These are phyloP conservation scores for Hippocampus kuda DNA, from an alignment of 2,797 vertebrate genomes.

Conservation along the genomic window DNA sequence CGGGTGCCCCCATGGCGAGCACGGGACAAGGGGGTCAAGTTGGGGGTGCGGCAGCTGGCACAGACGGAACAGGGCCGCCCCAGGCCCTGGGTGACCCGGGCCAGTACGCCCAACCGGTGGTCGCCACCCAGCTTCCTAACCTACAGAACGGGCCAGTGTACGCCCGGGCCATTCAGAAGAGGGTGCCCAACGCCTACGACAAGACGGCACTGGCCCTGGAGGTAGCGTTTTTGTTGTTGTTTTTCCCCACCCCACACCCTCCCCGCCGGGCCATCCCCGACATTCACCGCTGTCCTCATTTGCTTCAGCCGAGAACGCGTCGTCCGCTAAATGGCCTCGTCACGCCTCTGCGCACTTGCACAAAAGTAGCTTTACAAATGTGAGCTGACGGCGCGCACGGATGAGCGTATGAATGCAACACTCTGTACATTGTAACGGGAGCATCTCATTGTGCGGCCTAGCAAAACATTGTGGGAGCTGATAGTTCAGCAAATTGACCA, in stretches of 20 bases:
- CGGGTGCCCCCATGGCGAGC: constrained; percentile 70
- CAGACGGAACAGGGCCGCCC: constrained; percentile 71
- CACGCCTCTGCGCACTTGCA: constrained; percentile 34
- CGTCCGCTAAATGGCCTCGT: constrained; percentile 37
- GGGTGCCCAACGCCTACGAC: constrained; percentile 99
- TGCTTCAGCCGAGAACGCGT: constrained; percentile 12
- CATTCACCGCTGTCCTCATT: neutral
- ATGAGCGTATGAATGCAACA: constrained; percentile 19
- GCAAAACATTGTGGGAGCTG: constrained; percentile 6
- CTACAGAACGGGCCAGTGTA: constrained; percentile 96
- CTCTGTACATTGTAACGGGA: constrained; percentile 30
- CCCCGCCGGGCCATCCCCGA: neutral
- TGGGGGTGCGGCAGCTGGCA: constrained; percentile 54
- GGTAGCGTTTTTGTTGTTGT: constrained; percentile 61
- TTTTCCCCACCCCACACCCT: neutral
- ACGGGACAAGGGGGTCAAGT: constrained; percentile 50
- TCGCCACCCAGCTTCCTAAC: constrained; percentile 87
- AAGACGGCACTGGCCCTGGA: constrained; percentile 98
- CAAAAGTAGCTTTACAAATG: constrained; percentile 36
- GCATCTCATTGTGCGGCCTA: constrained; percentile 13
- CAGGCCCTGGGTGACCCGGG: constrained; percentile 80
- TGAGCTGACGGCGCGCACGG: constrained; percentile 28
- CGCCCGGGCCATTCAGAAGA: constrained; percentile 96
- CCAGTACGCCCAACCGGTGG: constrained; percentile 88
- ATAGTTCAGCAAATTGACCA: neutral